phyloP scores from a whole-genome alignment of 2,113 vertebrate species.

The Lanius ludovicianus region DNA sequence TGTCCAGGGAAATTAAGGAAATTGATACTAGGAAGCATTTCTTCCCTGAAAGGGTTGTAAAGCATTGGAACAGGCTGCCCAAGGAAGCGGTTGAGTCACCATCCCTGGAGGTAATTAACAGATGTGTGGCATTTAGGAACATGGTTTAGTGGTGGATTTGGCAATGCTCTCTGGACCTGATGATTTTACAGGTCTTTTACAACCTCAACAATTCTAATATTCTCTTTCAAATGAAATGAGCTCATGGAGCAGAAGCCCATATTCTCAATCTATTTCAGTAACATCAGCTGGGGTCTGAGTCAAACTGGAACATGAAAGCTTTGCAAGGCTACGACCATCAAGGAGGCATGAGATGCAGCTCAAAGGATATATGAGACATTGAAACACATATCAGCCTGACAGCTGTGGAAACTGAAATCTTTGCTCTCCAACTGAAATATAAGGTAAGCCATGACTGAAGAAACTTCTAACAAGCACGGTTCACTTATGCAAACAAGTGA shows the following conservation, averaged over 20 bases:
- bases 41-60: not conserved
- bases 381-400: not conserved
- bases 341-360: not conserved
- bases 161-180: not conserved
- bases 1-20: not conserved
- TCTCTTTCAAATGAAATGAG: not conserved
- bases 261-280: not conserved
- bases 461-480: not conserved
- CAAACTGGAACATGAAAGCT: not conserved
- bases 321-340: not conserved
- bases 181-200: not conserved
- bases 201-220: not conserved
- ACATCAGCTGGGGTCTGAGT: not conserved
- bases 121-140: too few species aligned
- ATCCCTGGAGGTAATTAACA: not conserved
- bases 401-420: not conserved
- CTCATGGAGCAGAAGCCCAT: not conserved
- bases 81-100: not conserved
- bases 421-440: not conserved
- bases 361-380: not conserved
- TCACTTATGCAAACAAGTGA: not conserved
- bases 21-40: not conserved
- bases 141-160: not conserved
- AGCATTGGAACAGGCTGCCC: not conserved
- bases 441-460: not conserved